phyloP scores from a whole-genome alignment of 92 coral and sea anemone species.

The Parazoanthus atlanticus region DNA sequence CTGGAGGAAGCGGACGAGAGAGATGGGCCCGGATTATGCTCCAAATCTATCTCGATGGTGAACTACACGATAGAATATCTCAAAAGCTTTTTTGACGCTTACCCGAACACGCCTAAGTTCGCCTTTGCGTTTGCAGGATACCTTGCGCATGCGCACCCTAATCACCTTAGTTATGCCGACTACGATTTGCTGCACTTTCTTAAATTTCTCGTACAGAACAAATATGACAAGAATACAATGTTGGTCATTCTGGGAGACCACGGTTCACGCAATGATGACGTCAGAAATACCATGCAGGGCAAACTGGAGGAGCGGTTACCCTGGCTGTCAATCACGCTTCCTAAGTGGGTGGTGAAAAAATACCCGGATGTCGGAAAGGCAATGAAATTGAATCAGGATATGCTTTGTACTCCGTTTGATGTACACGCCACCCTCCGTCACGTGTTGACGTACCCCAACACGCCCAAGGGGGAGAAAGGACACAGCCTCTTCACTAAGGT shows the following conservation, averaged over 20 bases:
- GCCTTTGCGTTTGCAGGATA: conserved; percentile 74
- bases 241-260: conserved; percentile 88
- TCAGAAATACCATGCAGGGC: conserved; percentile 89
- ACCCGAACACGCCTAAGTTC: conserved; percentile 79
- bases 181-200: conserved; percentile 73
- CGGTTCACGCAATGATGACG: conserved; percentile 91
- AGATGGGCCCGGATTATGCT: conserved; percentile 84
- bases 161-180: conserved; percentile 79
- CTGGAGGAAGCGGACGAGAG: conserved; percentile 63
- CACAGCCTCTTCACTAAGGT: conserved; percentile 70
- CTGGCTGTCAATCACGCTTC: conserved; percentile 86
- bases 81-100: conserved; percentile 72
- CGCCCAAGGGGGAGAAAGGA: conserved; percentile 67
- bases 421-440: conserved; percentile 88
- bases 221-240: conserved; percentile 77
- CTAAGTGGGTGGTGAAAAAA: conserved; percentile 69
- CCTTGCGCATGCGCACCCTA: conserved; percentile 83
- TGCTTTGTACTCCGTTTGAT: conserved; percentile 84
- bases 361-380: conserved; percentile 73
- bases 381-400: conserved; percentile 66
- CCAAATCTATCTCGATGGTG: conserved; percentile 73
- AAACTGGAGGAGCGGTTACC: conserved; percentile 96
- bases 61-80: conserved; percentile 86
- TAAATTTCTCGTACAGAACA: conserved; percentile 56
- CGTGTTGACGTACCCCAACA: conserved; percentile 75